Evolutionary conservation across 2,797 vertebrate species (phyloP).

Genomic region (Melanotaenia parkinsoni): DNA sequence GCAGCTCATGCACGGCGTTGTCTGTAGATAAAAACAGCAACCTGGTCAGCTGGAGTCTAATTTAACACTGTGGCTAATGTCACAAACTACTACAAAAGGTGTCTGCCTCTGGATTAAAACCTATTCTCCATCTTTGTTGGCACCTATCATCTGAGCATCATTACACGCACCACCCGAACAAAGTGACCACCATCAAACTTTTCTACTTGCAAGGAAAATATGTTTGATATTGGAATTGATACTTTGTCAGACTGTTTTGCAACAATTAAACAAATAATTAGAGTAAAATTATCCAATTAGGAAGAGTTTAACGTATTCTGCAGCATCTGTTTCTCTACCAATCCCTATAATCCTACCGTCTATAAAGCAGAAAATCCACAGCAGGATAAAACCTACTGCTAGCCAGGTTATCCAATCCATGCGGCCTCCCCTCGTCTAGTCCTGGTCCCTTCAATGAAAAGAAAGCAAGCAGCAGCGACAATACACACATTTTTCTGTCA

Average conservation of each 20-base stretch:
- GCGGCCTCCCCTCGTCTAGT: slow-evolving; percentile 57
- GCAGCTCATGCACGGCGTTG: slow-evolving; percentile 78
- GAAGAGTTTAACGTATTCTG: neutral
- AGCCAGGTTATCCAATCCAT: slow-evolving; percentile 78
- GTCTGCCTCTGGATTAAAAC: slow-evolving; percentile 68
- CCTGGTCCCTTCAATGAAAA: slow-evolving; percentile 47
- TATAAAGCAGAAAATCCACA: slow-evolving; percentile 80
- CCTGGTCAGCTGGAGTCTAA: slow-evolving; percentile 63
- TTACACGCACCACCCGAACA: too few species aligned
- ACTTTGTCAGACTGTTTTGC: neutral
- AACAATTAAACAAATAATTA: neutral
- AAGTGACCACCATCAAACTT: too few species aligned
- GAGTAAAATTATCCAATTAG: neutral
- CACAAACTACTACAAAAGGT: slow-evolving; percentile 58
- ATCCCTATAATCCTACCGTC: slow-evolving; percentile 67
- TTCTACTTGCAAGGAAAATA: neutral
- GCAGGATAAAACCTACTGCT: slow-evolving; percentile 68
- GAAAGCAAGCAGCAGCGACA: slow-evolving; percentile 35
- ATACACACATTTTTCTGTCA: too few species aligned
- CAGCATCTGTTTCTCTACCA: neutral
- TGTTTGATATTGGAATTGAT: neutral
- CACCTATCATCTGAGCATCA: slow-evolving; percentile 1
- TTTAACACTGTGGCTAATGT: slow-evolving; percentile 72
- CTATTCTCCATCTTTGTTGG: slow-evolving; percentile 5
- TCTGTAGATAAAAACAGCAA: slow-evolving; percentile 72